These are phyloP conservation scores for Hyla sarda DNA, from an alignment of 2,113 vertebrate genomes.

Conservation along the genomic window DNA sequence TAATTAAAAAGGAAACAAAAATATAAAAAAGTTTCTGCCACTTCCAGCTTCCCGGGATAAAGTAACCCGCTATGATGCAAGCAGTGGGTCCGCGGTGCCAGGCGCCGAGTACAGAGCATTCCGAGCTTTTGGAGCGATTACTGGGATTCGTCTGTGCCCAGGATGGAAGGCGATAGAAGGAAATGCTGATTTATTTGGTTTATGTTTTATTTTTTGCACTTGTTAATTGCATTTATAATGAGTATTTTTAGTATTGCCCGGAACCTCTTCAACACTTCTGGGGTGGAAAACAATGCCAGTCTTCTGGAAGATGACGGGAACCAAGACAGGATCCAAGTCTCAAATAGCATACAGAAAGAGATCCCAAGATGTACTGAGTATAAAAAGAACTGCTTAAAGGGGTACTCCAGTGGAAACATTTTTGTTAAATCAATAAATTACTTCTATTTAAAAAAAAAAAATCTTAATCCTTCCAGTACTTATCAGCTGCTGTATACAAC, in stretches of 20 bases:
- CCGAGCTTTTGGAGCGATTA: constrained; percentile 80
- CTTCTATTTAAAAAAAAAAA: too few species aligned
- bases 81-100: constrained; percentile 71
- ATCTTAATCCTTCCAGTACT: too few species aligned
- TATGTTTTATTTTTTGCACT: constrained; percentile 68
- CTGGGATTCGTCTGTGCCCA: constrained; percentile 75
- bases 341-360: neutral
- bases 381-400: too few species aligned
- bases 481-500: too few species aligned
- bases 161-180: constrained; percentile 58
- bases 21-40: constrained; percentile 66
- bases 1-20: constrained; percentile 2
- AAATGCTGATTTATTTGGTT: neutral
- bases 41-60: constrained; percentile 68
- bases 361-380: too few species aligned
- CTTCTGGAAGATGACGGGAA: constrained; percentile 14
- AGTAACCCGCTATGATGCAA: constrained; percentile 66
- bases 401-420: too few species aligned
- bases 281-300: constrained; percentile 26
- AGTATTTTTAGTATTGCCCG: constrained; percentile 66
- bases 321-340: neutral
- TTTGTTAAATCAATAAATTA: too few species aligned
- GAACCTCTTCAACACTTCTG: constrained; percentile 3
- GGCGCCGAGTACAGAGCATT: constrained; percentile 80
- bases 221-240: constrained; percentile 75